Percentiles rank a stretch among this genome's conserved stretches.
Evolutionary conservation across 2,797 vertebrate species (phyloP).

Genomic region (Silurus aristotelis): DNA sequence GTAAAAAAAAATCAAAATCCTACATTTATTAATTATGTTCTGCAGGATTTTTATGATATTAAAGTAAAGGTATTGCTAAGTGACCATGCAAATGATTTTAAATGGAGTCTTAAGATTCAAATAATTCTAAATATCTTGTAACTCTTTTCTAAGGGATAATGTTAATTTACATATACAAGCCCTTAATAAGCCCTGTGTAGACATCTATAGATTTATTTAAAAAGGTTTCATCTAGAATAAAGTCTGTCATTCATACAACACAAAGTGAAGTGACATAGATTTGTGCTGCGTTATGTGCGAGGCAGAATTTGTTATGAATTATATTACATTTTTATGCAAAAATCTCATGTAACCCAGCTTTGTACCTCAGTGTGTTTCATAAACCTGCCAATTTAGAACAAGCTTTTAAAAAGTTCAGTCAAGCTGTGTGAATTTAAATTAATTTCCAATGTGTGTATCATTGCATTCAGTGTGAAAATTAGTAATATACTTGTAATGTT

Average conservation of each 20-base stretch:
- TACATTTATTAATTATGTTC: neutral
- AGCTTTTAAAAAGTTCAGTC: neutral
- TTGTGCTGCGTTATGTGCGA: neutral
- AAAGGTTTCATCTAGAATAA: neutral
- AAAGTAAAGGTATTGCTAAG: neutral
- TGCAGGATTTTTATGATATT: neutral
- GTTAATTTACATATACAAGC: neutral
- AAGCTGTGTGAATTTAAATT: neutral
- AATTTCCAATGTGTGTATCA: neutral
- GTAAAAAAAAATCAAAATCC: neutral
- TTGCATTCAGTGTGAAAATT: slow-evolving; percentile 2
- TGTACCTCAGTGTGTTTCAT: neutral
- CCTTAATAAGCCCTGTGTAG: neutral
- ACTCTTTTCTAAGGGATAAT: neutral
- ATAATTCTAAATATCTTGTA: neutral
- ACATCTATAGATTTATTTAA: neutral
- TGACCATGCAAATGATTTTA: neutral
- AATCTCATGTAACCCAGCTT: neutral
- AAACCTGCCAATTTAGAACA: neutral
- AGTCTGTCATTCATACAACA: neutral
- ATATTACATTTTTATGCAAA: no score
- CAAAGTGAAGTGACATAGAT: neutral
- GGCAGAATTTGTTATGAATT: no score
- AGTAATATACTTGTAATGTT: neutral
- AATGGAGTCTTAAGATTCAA: neutral